phyloP scores from a whole-genome alignment of 1,140 invertebrate genomes.

The Drosophila suzukii region DNA sequence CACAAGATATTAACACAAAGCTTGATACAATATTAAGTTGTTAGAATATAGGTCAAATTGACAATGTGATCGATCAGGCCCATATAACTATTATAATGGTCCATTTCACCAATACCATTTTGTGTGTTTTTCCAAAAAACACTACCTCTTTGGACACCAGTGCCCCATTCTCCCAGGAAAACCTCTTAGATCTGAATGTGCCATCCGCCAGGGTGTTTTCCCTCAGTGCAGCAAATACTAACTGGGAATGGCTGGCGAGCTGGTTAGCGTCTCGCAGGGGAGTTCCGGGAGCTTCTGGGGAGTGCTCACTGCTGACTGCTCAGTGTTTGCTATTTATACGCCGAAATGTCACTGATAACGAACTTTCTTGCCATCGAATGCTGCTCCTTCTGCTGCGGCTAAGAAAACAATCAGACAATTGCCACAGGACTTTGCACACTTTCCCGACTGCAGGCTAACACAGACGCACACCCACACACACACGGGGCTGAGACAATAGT shows the following conservation, averaged over 20 bases:
- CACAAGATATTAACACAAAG: too few species aligned
- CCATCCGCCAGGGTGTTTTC: neutral
- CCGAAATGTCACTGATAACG: constrained; percentile 78
- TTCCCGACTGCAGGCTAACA: constrained; percentile 57
- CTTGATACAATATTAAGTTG: too few species aligned
- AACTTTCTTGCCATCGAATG: constrained; percentile 66
- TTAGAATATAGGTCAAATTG: too few species aligned
- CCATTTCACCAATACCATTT: too few species aligned
- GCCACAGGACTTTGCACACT: constrained; percentile 76
- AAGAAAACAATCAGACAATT: constrained; percentile 81
- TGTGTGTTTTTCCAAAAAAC: too few species aligned
- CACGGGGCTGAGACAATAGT: constrained; percentile 54
- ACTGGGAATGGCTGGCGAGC: constrained; percentile 4
- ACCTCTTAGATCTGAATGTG: too few species aligned
- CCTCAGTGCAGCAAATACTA: neutral
- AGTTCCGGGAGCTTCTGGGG: constrained; percentile 4
- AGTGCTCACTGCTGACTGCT: constrained; percentile 20
- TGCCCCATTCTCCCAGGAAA: too few species aligned
- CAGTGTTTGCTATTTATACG: constrained; percentile 60
- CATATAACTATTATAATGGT: too few species aligned
- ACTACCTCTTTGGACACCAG: too few species aligned
- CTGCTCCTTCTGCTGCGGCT: constrained; percentile 56
- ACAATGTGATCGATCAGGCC: too few species aligned
- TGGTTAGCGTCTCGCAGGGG: constrained; percentile 8
- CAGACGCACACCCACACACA: constrained; percentile 18